phyloP scores from a whole-genome alignment of 1,140 invertebrate genomes.

The Heliconius hermathena region DNA sequence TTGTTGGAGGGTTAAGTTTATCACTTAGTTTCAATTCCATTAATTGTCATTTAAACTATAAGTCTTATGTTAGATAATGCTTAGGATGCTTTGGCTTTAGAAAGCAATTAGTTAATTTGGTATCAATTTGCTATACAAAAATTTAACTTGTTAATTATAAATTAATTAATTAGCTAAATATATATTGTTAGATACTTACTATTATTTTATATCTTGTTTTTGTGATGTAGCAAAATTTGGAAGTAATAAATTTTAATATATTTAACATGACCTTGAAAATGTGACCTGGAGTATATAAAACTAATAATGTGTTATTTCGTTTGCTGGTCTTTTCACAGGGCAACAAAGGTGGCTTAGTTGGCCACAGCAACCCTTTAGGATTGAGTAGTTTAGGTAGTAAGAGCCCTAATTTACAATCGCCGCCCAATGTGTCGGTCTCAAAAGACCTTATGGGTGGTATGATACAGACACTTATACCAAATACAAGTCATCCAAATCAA shows the following conservation, averaged over 20 bases:
- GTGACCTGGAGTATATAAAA: constrained; percentile 41
- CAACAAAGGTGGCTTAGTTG: constrained; percentile 87
- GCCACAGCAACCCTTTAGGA: constrained; percentile 85
- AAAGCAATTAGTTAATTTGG: background rate
- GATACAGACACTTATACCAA: constrained; percentile 82
- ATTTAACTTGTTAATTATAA: background rate
- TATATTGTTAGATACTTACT: background rate
- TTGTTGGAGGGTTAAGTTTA: too few relatives aligned
- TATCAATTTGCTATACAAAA: background rate
- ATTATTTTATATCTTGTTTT: background rate
- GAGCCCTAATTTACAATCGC: constrained; percentile 91
- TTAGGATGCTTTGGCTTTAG: background rate
- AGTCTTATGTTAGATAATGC: background rate
- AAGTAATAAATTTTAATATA: too few relatives aligned
- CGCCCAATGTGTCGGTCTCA: constrained; percentile 86
- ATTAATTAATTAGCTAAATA: background rate
- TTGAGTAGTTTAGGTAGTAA: constrained; percentile 89
- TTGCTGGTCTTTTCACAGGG: constrained; percentile 83
- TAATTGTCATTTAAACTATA: too few relatives aligned
- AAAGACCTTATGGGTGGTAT: constrained; percentile 80
- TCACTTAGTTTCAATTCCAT: too few relatives aligned
- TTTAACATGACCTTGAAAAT: background rate
- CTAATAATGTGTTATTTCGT: constrained; percentile 65
- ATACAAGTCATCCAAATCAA: constrained; percentile 81
- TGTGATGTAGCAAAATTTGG: too few relatives aligned